Percentiles rank a stretch among this genome's conserved stretches.
Evolutionary conservation across 2,113 vertebrate species (phyloP).

Genomic region (Prunella himalayana): DNA sequence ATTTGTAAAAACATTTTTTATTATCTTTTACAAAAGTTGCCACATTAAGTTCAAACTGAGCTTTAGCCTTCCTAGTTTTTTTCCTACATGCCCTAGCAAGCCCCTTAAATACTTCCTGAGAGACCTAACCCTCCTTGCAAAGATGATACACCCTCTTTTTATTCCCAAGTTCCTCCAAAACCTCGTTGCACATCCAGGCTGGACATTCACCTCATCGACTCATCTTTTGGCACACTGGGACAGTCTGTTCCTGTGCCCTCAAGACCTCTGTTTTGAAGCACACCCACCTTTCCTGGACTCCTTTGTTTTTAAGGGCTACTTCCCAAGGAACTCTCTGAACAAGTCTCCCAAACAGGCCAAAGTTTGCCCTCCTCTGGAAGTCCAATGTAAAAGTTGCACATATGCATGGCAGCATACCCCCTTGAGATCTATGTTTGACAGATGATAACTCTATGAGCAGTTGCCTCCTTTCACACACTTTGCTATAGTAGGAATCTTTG

Average conservation of each 20-base stretch:
- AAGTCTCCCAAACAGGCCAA: background rate
- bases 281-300: background rate
- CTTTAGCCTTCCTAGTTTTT: background rate
- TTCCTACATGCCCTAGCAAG: background rate
- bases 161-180: background rate
- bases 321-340: background rate
- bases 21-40: background rate
- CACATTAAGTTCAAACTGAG: background rate
- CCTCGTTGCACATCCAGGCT: background rate
- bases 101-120: background rate
- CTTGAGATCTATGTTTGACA: background rate
- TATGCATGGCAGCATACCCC: too few relatives aligned
- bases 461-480: background rate
- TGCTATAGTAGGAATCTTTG: background rate
- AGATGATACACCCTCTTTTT: background rate
- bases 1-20: background rate
- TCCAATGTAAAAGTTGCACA: background rate
- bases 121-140: background rate
- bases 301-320: background rate
- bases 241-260: background rate
- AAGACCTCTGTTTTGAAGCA: background rate
- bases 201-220: background rate
- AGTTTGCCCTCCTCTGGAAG: background rate
- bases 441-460: accelerated
- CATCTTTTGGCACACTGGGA: background rate